These are phyloP conservation scores for Aspidiotus rigidus DNA, from an alignment of 2,888 invertebrate species.

Conservation along the genomic window DNA sequence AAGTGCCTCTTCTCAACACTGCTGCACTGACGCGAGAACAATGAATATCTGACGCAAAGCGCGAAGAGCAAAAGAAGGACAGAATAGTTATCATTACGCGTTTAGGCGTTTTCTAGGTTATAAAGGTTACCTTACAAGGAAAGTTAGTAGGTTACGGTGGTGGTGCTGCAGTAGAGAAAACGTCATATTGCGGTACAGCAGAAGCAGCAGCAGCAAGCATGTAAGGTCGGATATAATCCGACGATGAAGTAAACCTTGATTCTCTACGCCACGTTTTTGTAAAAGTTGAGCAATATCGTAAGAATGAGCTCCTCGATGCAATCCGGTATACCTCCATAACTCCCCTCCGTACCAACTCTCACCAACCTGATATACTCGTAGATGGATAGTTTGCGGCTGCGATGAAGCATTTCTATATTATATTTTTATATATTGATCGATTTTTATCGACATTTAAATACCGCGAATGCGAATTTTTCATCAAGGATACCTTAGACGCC, in stretches of 20 bases:
- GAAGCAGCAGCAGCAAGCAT: not conserved
- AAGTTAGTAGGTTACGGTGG: constrained; percentile 20
- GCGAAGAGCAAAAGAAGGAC: too few relatives aligned
- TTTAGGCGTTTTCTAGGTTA: constrained; percentile 22
- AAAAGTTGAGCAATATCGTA: not conserved
- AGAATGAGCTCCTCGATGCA: not conserved
- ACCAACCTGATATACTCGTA: not conserved
- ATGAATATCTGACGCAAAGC: too few relatives aligned
- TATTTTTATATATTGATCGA: not conserved
- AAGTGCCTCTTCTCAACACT: not conserved
- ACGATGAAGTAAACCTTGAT: constrained; percentile 22
- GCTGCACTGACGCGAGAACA: not conserved
- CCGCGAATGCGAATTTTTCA: not conserved
- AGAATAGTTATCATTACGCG: not conserved
- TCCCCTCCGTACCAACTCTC: too few relatives aligned
- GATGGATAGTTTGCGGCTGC: not conserved
- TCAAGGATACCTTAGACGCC: constrained; percentile 4
- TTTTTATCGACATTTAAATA: constrained; percentile 2
- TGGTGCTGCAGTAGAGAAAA: too few relatives aligned
- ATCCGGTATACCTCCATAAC: too few relatives aligned
- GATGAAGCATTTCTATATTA: not conserved
- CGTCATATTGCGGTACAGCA: not conserved
- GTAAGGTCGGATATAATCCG: constrained; percentile 10
- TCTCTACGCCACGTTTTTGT: not conserved
- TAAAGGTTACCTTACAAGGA: constrained; percentile 25